Base-by-base conservation (phyloP, 1,140 invertebrate genomes). In the Rhagoletis pomonella region DNA sequence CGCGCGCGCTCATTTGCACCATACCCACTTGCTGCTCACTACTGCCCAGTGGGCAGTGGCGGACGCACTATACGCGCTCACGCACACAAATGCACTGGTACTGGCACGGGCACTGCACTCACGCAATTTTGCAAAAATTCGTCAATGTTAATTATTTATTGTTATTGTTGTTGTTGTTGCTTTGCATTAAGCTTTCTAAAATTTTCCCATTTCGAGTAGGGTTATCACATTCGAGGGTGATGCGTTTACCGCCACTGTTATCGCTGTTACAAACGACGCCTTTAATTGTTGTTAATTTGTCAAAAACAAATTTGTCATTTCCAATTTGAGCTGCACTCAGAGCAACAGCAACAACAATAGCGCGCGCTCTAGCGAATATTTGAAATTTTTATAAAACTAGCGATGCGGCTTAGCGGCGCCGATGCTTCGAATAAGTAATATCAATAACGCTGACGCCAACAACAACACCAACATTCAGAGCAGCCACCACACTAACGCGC, bases 401-500 rank as follows among this genome's bases (percentile, higher is more conserved):
- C 50, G 10, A 55, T 55, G 12, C n/a, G n/a, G 60, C 12, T 17
- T 0, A 14, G 60, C 60, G 60, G 60, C 60, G 60, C 4, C 17
- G 60, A 7, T n/a, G 6, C 60, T 14, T 62, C 12, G n/a, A 4
- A 9, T 62, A 14, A 62, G n/a, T n/a, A 62, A 62, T 14, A 62
- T 7, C 60, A 14, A 14, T 3, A 62, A 14, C 12, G 42, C 59
- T 55, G 59, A 64, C 42, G 64, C 19, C 42, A 64, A 67, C 59
- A 69, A 87, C 62, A 55, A 59, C 60, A 85, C 29, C 77, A 42
- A 81, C 55, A 77, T n/a, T n/a, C n/a, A n/a, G n/a, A n/a, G 60
- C 85, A 73, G 42, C 39, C 58, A 86, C 47, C 85, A 69, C 64
- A 85, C 77, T 87, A 81, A 87, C 55, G 60, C 87, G 58, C 65